A percentile compares a stretch with the other conserved stretches of the same genome.
These are phyloP conservation scores for Caenorhabditis imperialis DNA, from an alignment of 2,888 invertebrate genomes.

Conservation along the genomic window DNA sequence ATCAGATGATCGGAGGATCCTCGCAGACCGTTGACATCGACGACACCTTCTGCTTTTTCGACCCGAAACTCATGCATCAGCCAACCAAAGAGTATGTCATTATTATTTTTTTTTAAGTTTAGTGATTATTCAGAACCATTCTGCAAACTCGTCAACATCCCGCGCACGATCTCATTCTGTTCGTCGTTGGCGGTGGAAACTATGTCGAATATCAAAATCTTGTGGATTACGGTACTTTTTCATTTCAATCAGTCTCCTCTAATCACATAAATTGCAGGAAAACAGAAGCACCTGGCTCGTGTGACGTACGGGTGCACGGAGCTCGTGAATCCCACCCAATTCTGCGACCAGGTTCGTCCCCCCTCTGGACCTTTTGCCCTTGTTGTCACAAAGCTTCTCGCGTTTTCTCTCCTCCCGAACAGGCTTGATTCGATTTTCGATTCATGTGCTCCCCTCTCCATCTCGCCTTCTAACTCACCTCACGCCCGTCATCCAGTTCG, in stretches of 20 bases:
- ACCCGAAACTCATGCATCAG: slow-evolving; percentile 90
- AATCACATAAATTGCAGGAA: slow-evolving; percentile 79
- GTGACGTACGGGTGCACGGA: slow-evolving; percentile 96
- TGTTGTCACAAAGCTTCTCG: slow-evolving; percentile 26
- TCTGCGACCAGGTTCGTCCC: slow-evolving; percentile 85
- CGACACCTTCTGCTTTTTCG: slow-evolving; percentile 89
- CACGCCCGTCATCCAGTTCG: slow-evolving; percentile 3
- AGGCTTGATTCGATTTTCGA: slow-evolving; percentile 38
- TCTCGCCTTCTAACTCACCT: slow-evolving; percentile 8
- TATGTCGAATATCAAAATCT: slow-evolving; percentile 99
- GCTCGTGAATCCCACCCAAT: slow-evolving; percentile 92
- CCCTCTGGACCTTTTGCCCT: slow-evolving; percentile 24
- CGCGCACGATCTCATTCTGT: slow-evolving; percentile 79
- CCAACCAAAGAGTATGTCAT: slow-evolving; percentile 67
- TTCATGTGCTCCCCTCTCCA: slow-evolving; percentile 8
- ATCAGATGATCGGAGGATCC: slow-evolving; percentile 88
- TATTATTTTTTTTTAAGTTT: slow-evolving; percentile 1
- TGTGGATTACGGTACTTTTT: slow-evolving; percentile 55
- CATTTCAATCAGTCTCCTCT: background rate
- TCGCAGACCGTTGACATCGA: slow-evolving; percentile 89
- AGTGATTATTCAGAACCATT: slow-evolving; percentile 47
- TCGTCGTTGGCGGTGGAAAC: slow-evolving; percentile 84
- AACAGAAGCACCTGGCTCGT: slow-evolving; percentile 82
- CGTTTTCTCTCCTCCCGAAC: slow-evolving; percentile 30
- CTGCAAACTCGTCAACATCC: slow-evolving; percentile 64